A percentile compares a stretch with the other conserved stretches of the same genome.
Conservation (phyloP, 2,797 vertebrate species). For the Gadopsis bispinosus region DNA sequence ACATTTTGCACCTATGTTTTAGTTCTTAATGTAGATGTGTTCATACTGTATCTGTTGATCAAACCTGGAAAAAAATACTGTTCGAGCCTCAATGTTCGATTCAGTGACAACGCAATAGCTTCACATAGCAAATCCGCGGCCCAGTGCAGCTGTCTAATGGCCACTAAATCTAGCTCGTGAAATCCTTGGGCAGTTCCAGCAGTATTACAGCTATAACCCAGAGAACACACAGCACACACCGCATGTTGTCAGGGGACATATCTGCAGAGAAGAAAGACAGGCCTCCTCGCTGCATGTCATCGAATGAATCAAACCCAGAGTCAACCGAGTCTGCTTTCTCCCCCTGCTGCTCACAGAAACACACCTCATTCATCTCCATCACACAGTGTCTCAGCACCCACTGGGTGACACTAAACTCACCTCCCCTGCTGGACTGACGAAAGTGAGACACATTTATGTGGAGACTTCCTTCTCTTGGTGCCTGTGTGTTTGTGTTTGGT, state of each 20-base stretch:
- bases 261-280: conserved; percentile 20
- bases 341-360: conserved; percentile 12
- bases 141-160: neutral
- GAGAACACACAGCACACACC: conserved; percentile 1
- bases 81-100: neutral
- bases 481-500: neutral
- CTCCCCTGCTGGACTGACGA: neutral
- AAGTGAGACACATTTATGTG: neutral
- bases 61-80: neutral
- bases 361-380: conserved; percentile 19
- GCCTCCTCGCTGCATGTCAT: neutral
- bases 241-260: conserved; percentile 9
- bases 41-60: neutral
- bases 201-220: neutral
- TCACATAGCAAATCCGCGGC: neutral
- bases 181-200: neutral
- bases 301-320: conserved; percentile 7
- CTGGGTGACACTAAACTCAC: conserved; percentile 4
- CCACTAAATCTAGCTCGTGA: neutral
- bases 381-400: conserved; percentile 1
- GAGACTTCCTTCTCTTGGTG: neutral
- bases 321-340: neutral
- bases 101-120: neutral
- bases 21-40: too few relatives aligned
- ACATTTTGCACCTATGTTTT: neutral